Conservation (phyloP, 2,888 invertebrate species). For the Dugesia japonica region DNA sequence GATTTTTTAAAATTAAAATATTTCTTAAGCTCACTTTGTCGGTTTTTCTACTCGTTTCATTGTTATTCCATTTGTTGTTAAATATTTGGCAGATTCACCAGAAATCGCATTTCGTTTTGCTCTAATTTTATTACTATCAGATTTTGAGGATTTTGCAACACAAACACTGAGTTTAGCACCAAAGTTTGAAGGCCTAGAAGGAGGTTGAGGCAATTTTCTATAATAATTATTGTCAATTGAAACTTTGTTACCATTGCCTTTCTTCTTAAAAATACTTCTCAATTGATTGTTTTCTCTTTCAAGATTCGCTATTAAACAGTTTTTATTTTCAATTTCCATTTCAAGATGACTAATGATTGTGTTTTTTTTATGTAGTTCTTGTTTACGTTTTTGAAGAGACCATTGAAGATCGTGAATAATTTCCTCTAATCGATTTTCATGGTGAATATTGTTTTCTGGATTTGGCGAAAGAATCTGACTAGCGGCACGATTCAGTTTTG, state of each 20-base stretch:
- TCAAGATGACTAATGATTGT: not conserved
- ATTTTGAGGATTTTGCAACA: not conserved
- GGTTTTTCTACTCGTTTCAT: slow-evolving; percentile 1
- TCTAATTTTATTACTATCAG: not conserved
- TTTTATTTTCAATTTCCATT: not conserved
- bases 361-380: not conserved
- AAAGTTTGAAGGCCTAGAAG: not conserved
- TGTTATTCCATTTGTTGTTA: slow-evolving; percentile 1
- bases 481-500: not conserved
- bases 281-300: slow-evolving; percentile 11
- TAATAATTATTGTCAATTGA: not conserved
- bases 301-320: not conserved
- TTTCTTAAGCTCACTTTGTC: not conserved
- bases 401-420: slow-evolving; percentile 11
- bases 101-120: slow-evolving; percentile 7
- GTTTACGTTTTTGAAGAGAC: not conserved
- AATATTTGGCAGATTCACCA: slow-evolving; percentile 8
- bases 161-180: slow-evolving; percentile 2
- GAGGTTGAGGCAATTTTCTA: slow-evolving; percentile 5
- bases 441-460: not conserved
- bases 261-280: not conserved
- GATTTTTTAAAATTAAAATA: too few relatives aligned
- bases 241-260: not conserved
- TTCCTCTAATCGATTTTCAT: not conserved
- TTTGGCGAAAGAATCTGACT: not conserved